Evolutionary conservation across 2,888 invertebrate species (phyloP).

Genomic region (Axea sp.): DNA sequence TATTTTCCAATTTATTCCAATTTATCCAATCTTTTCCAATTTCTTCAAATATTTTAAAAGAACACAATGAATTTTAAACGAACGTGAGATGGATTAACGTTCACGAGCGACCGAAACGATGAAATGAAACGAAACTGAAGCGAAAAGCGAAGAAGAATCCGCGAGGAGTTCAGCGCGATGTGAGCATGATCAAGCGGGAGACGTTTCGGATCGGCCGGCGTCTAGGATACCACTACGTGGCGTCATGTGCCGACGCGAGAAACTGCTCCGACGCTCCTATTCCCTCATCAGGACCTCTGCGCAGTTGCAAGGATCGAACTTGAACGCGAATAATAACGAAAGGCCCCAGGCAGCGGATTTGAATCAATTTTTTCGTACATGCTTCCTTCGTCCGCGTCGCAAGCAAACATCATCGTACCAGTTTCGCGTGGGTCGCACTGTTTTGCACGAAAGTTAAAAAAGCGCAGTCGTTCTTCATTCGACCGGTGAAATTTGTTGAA

Average conservation of each 20-base stretch:
- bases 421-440: too few species aligned
- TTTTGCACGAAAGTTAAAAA: too few species aligned
- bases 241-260: slow-evolving; percentile 51
- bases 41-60: too few species aligned
- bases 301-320: slow-evolving; percentile 68
- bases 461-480: too few species aligned
- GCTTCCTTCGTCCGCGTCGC: too few species aligned
- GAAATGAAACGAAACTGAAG: not conserved
- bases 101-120: slow-evolving; percentile 2
- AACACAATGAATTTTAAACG: too few species aligned
- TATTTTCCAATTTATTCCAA: too few species aligned
- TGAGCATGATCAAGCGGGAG: slow-evolving; percentile 20
- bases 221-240: slow-evolving; percentile 57
- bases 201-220: slow-evolving; percentile 48
- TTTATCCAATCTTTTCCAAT: too few species aligned
- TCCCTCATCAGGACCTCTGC: slow-evolving; percentile 65
- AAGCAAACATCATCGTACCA: too few species aligned
- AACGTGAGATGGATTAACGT: too few species aligned
- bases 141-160: not conserved
- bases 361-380: slow-evolving; percentile 48
- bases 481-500: too few species aligned
- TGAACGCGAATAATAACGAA: slow-evolving; percentile 49
- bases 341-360: slow-evolving; percentile 43
- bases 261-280: slow-evolving; percentile 43
- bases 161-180: not conserved